Base-by-base conservation (phyloP, 92 coral and sea anemone species). In the Epizoanthus stellaris region DNA sequence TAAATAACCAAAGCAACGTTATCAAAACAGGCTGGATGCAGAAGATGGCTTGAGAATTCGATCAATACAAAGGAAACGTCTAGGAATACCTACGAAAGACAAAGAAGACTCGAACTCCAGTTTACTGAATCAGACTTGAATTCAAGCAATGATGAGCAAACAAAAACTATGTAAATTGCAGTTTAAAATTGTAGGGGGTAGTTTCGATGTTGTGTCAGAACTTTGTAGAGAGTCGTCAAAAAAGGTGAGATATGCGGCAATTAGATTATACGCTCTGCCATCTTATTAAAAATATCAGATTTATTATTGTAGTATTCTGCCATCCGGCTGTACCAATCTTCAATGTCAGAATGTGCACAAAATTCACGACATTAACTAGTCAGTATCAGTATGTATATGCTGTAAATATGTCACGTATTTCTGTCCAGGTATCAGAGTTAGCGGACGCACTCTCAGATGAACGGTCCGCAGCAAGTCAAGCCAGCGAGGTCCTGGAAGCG, bases 381-480 rank as follows among this genome's bases (percentile, higher is more conserved):
- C 36, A n/a, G 38, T 38, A 30, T 30, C 36, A n/a, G 38, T 38
- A 30, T 47, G 64, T 42, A 47, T 52, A 7, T 17, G 43, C 34
- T 11, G 6, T 13, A 74, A 21, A 20, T 15, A 25, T 56, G 38
- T 42, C 53, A 65, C 57, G 30, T 47, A n/a, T 60, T 61, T 40
- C 45, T 68, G 2, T 73, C 8, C 58, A 95, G 98, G 98, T 96
- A 4, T 79, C 91, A n/a, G 99, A 96, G 85, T 62, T 96, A 71
- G 93, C 99, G 0, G 88, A 87, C 14, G 82, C 93, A 17, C 84
- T 96, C 87, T 88, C 98, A 56, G 99, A 96, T 21, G 99, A 96
- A 75, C 92, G 98, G 9, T 93, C 95, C 4, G 89, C 99, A 5
- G 93, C 97, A 71, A 93, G 95, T 70, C 97, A 93, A 76, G 95